Conservation (phyloP, 2,888 invertebrate species). For the Macaria liturata region DNA sequence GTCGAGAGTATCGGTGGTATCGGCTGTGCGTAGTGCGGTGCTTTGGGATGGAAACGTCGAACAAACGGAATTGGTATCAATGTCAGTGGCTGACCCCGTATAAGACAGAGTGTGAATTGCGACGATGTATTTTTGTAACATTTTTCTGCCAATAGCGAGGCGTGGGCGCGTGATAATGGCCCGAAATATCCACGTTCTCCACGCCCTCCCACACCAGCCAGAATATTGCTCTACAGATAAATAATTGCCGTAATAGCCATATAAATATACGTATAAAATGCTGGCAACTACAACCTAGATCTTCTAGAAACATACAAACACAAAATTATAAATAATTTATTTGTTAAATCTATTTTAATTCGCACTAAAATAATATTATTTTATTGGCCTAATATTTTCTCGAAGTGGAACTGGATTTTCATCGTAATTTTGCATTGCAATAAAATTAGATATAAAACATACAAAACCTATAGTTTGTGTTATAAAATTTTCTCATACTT, state of each 20-base stretch:
- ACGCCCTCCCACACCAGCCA: slow-evolving; percentile 66
- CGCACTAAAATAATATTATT: too few relatives aligned
- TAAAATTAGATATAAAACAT: too few relatives aligned
- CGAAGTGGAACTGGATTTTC: too few relatives aligned
- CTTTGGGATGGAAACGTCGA: slow-evolving; percentile 22
- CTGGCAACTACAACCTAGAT: too few relatives aligned
- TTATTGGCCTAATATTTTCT: too few relatives aligned
- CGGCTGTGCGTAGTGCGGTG: slow-evolving; percentile 3
- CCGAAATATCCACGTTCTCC: slow-evolving; percentile 72
- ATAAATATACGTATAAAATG: slow-evolving; percentile 15
- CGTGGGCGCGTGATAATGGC: slow-evolving; percentile 74
- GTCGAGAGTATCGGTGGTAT: neutral
- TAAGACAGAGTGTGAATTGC: slow-evolving; percentile 57
- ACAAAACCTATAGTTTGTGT: too few relatives aligned
- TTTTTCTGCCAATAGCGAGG: slow-evolving; percentile 72
- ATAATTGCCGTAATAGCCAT: slow-evolving; percentile 59
- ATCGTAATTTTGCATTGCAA: too few relatives aligned
- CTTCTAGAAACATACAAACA: too few relatives aligned
- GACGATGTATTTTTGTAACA: slow-evolving; percentile 70
- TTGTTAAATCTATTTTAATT: too few relatives aligned
- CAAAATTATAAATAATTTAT: too few relatives aligned
- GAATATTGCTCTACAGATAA: slow-evolving; percentile 66
- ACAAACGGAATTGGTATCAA: slow-evolving; percentile 47
- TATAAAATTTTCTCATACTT: too few relatives aligned
- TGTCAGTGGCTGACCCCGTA: slow-evolving; percentile 59